Percentiles rank a stretch among this genome's conserved stretches.
Evolutionary conservation across 2,888 invertebrate species (phyloP).

Genomic region (Cistogaster globosa): DNA sequence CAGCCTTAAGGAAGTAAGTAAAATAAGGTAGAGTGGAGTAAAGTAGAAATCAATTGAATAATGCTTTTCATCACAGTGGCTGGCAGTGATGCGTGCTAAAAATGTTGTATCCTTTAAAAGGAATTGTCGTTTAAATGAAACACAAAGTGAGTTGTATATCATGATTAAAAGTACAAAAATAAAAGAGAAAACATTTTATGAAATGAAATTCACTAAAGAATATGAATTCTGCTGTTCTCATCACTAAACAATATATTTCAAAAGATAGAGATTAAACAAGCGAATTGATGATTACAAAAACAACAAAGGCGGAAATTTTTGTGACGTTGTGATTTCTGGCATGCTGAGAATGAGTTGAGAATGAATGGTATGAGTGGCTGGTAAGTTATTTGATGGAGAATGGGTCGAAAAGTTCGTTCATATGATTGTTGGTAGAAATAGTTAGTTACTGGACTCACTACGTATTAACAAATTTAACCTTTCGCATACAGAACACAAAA

Average conservation of each 20-base stretch:
- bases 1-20: slow-evolving; percentile 12
- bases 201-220: slow-evolving; percentile 62
- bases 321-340: slow-evolving; percentile 76
- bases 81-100: slow-evolving; percentile 70
- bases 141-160: slow-evolving; percentile 46
- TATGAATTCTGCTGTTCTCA: slow-evolving; percentile 57
- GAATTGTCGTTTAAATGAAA: slow-evolving; percentile 67
- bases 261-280: slow-evolving; percentile 35
- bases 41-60: slow-evolving; percentile 69
- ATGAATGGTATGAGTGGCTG: slow-evolving; percentile 56
- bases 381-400: slow-evolving; percentile 45
- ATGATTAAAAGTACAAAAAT: slow-evolving; percentile 50
- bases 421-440: slow-evolving; percentile 44
- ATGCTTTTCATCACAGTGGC: slow-evolving; percentile 70
- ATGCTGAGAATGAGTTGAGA: slow-evolving; percentile 74
- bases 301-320: slow-evolving; percentile 79
- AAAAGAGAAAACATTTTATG: slow-evolving; percentile 80
- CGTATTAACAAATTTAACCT: slow-evolving; percentile 58
- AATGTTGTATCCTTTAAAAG: slow-evolving; percentile 70
- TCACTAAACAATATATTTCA: slow-evolving; percentile 25
- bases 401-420: slow-evolving; percentile 45
- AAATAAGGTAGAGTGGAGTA: slow-evolving; percentile 4
- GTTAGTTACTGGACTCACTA: slow-evolving; percentile 49
- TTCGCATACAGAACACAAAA: slow-evolving; percentile 46
- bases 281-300: slow-evolving; percentile 73